Conservation (phyloP, 2,888 invertebrate genomes). For the Meta bourneti region DNA sequence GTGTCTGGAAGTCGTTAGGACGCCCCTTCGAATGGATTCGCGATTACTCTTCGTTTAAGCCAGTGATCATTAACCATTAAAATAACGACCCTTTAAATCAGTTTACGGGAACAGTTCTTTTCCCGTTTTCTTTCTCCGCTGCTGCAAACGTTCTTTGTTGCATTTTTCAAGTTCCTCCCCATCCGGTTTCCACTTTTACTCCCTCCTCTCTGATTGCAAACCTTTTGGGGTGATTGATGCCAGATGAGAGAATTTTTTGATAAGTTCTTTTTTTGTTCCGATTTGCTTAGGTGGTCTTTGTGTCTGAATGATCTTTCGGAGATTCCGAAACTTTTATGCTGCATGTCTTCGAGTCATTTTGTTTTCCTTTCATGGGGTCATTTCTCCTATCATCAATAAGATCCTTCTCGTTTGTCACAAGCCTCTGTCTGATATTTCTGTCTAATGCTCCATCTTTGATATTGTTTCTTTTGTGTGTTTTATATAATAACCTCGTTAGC, state of each 20-base stretch:
- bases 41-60: conserved; percentile 60
- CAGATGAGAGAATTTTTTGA: background rate
- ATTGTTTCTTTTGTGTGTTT: background rate
- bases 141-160: background rate
- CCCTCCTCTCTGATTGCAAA: background rate
- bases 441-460: background rate
- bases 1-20: conserved; percentile 44
- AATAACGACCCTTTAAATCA: conserved; percentile 56
- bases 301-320: background rate
- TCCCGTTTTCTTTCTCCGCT: background rate
- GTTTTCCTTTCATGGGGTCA: background rate
- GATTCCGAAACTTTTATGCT: background rate
- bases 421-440: background rate
- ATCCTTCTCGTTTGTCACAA: background rate
- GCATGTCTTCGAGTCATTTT: background rate
- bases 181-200: background rate
- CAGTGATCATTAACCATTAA: conserved; percentile 55
- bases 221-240: background rate
- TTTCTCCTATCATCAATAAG: background rate
- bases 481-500: conserved; percentile 1
- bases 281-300: background rate
- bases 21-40: conserved; percentile 16
- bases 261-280: background rate
- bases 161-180: background rate
- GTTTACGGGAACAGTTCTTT: background rate